Percentiles rank a stretch among this genome's conserved stretches.
These are phyloP conservation scores for Ptilonorhynchus violaceus DNA, from an alignment of 2,113 vertebrate genomes.

Conservation along the genomic window DNA sequence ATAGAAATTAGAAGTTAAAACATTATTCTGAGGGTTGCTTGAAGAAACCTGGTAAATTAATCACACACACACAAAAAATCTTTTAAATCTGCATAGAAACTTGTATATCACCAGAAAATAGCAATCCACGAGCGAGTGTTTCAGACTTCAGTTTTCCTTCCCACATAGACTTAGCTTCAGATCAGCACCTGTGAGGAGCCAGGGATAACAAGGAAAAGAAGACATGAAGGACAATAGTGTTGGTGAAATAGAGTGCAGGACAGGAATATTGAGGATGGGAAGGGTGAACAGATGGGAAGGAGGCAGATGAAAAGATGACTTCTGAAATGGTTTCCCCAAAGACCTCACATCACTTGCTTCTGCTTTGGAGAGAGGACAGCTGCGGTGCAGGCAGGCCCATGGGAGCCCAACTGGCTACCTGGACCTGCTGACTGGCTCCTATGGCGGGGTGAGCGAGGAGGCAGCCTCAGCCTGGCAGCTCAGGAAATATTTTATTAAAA, in stretches of 20 bases:
- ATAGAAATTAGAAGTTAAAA: not conserved
- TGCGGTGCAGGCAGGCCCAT: fast-evolving
- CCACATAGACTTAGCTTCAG: not conserved
- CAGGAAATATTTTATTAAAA: not conserved
- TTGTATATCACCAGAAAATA: not conserved
- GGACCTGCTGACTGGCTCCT: not conserved
- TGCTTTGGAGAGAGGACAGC: fast-evolving
- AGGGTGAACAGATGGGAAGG: not conserved
- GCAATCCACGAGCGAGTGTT: fast-evolving
- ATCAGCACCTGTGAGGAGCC: not conserved
- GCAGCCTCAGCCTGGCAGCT: not conserved
- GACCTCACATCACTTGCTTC: not conserved
- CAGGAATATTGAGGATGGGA: not conserved
- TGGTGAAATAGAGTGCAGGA: not conserved
- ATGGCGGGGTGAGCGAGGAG: fast-evolving
- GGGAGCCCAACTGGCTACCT: not conserved
- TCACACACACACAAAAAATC: not conserved
- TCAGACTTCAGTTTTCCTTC: not conserved
- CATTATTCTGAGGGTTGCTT: not conserved
- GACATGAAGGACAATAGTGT: fast-evolving
- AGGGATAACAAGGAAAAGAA: not conserved
- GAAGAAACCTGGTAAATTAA: not conserved
- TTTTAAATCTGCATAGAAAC: not conserved
- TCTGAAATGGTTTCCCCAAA: not conserved
- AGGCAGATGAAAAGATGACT: not conserved